phyloP scores from a whole-genome alignment of 2,113 vertebrate genomes.

The Toxostoma redivivum region DNA sequence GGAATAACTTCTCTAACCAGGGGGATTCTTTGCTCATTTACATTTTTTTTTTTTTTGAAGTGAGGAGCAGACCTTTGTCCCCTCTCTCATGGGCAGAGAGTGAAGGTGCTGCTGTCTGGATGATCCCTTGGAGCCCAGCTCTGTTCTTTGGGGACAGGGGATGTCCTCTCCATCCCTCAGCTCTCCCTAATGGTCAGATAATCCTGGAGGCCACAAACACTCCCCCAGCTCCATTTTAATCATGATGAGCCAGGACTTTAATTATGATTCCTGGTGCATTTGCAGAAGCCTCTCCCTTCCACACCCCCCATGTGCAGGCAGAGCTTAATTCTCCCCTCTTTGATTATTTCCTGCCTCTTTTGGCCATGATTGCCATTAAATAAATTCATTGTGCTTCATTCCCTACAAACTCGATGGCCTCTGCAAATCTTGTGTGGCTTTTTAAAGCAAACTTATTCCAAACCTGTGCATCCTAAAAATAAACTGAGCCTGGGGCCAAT shows the following conservation, averaged over 20 bases:
- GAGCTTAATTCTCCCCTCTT: background rate
- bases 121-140: background rate
- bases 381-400: background rate
- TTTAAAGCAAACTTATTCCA: background rate
- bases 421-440: background rate
- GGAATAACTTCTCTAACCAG: constrained; percentile 67
- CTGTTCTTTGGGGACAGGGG: background rate
- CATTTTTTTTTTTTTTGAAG: background rate
- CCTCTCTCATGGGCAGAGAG: background rate
- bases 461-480: background rate
- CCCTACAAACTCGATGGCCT: background rate
- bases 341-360: background rate
- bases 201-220: background rate
- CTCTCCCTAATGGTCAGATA: background rate
- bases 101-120: background rate
- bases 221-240: background rate
- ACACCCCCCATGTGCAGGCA: background rate
- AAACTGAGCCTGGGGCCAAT: background rate
- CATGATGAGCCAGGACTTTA: background rate
- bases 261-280: background rate
- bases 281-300: background rate
- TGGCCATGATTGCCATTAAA: accelerated
- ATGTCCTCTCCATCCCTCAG: background rate
- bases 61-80: constrained; percentile 1
- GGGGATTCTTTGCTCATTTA: constrained; percentile 63